Evolutionary conservation across 2,113 vertebrate species (phyloP), one percentile per base, ranked within the genome.

Genomic region (Gobio gobio): DNA sequence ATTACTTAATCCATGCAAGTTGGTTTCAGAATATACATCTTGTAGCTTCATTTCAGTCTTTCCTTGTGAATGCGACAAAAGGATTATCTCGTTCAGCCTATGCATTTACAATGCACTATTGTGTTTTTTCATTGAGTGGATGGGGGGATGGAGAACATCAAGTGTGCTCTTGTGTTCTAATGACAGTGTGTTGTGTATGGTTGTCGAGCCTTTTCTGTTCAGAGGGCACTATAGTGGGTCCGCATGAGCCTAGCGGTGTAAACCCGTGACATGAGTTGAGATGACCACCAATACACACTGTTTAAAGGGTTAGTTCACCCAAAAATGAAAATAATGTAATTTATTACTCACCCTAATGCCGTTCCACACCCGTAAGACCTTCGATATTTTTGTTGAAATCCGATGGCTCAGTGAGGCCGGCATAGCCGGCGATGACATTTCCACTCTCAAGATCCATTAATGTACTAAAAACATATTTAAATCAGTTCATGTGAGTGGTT

Each of bases 121-220:
- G 58, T 75, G 40, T 76, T 75, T 85, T 72, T 56, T 72, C 45
- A 74, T 47, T 66, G 74, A 86, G 78, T 83, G 16, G 78, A 86
- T 86, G 84, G 61, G 85, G 61, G 87, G 86, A 78, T 75, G 82
- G 61, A 63, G 29, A 87, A 86, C 87, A 84, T 49, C 88, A 90
- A 70, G 79, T 89, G 90, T 91, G 81, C 93, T 90, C 91, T 93
- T 94, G 90, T 91, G 87, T 94, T 93, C 90, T 91, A 90, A 89
- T 89, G 87, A 87, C 87, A 77, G 89, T 63, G n/a, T 93, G 93
- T 94, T 93, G 89, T 89, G 89, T 86, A 86, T 90, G 77, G 89
- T 87, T 89, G 18, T 59, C 36, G 64, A 29, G 29, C 12, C 33
- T 79, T 86, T 81, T 33, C 89, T 87, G 92, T 93, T 93, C 91